phyloP scores from a whole-genome alignment of 2,113 vertebrate genomes.

The Percina caprodes region DNA sequence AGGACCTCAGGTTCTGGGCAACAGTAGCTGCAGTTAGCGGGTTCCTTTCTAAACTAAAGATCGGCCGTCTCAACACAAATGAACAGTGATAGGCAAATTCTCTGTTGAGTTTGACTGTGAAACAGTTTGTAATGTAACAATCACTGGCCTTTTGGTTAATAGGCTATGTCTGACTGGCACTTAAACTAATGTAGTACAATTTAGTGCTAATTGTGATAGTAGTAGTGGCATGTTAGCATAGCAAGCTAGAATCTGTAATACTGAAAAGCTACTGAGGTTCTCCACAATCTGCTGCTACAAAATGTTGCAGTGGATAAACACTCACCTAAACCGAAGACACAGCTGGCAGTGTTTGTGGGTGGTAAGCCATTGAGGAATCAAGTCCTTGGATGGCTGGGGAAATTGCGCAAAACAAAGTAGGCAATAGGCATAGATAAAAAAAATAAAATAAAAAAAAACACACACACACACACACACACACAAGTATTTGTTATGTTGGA shows the following conservation, averaged over 20 bases:
- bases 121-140: neutral
- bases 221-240: neutral
- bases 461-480: neutral
- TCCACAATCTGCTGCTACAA: neutral
- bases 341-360: neutral
- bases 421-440: neutral
- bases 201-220: neutral
- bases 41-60: neutral
- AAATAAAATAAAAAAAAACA: no score
- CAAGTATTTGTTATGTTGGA: neutral
- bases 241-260: neutral
- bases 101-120: conserved; percentile 1
- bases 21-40: neutral
- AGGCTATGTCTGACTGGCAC: neutral
- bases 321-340: neutral
- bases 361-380: neutral
- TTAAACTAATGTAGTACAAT: neutral
- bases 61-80: neutral
- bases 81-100: neutral
- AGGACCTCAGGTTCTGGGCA: neutral
- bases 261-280: neutral
- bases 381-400: neutral
- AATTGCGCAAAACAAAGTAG: neutral
- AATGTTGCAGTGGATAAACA: neutral
- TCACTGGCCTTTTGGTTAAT: neutral